phyloP scores from a whole-genome alignment of 2,797 vertebrate species.

The Enteromius thamalakanensis region DNA sequence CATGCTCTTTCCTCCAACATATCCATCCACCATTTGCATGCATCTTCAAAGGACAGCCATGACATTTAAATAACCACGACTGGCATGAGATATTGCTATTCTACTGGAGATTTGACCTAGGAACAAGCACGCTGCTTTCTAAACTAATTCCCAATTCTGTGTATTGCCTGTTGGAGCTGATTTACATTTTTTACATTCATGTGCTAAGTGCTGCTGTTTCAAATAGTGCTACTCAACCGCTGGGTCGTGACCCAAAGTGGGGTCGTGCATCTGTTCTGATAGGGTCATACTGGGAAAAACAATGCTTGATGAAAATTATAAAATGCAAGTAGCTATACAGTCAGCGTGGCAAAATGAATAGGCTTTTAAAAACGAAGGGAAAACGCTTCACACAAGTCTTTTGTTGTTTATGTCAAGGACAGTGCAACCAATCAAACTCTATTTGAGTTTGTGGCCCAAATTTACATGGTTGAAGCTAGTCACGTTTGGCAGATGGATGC shows the following conservation, averaged over 20 bases:
- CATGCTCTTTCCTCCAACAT: constrained; percentile 11
- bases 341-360: neutral
- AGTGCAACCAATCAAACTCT: neutral
- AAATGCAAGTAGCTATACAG: neutral
- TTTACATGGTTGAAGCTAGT: neutral
- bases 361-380: constrained; percentile 2
- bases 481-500: neutral
- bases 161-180: neutral
- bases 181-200: constrained; percentile 6
- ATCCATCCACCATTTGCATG: constrained; percentile 29
- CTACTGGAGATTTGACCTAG: constrained; percentile 17
- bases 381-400: neutral
- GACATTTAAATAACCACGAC: constrained; percentile 51
- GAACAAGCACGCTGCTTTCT: constrained; percentile 9
- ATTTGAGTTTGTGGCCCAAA: neutral
- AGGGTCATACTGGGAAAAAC: neutral
- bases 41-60: constrained; percentile 41
- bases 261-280: neutral
- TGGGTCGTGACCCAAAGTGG: neutral
- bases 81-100: constrained; percentile 40
- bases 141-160: neutral
- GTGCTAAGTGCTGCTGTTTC: neutral
- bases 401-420: neutral
- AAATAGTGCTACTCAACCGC: neutral
- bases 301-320: neutral